Evolutionary conservation across 2,888 invertebrate genomes (phyloP).

Genomic region (Homarus gammarus): DNA sequence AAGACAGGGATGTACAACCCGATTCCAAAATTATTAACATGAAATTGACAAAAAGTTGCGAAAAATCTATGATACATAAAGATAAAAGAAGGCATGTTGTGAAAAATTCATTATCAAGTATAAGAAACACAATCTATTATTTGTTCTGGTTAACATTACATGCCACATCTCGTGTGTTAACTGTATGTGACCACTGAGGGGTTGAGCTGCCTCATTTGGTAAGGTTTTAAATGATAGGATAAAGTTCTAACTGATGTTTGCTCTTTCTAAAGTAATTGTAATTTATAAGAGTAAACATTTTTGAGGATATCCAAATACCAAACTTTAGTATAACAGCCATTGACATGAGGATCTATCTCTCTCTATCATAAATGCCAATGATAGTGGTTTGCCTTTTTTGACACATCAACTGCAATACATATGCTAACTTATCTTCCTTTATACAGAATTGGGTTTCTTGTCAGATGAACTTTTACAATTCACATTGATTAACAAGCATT

Average conservation of each 20-base stretch:
- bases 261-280: not conserved
- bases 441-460: too few species aligned
- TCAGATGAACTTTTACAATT: not conserved
- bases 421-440: not conserved
- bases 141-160: not conserved
- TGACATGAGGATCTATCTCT: not conserved
- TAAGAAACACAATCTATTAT: not conserved
- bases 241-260: not conserved
- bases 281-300: not conserved
- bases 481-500: not conserved
- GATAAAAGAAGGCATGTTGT: not conserved
- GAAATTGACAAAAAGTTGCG: not conserved
- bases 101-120: not conserved
- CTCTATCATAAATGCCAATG: not conserved
- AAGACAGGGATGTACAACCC: slow-evolving; percentile 4
- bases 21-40: not conserved
- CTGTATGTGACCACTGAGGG: not conserved
- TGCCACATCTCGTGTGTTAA: not conserved
- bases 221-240: not conserved
- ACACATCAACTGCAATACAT: slow-evolving; percentile 12
- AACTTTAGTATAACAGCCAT: not conserved
- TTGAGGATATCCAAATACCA: not conserved
- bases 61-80: not conserved
- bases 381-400: not conserved
- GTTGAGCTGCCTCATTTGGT: not conserved